phyloP scores from a whole-genome alignment of 2,113 vertebrate genomes.

The Phaethon lepturus region DNA sequence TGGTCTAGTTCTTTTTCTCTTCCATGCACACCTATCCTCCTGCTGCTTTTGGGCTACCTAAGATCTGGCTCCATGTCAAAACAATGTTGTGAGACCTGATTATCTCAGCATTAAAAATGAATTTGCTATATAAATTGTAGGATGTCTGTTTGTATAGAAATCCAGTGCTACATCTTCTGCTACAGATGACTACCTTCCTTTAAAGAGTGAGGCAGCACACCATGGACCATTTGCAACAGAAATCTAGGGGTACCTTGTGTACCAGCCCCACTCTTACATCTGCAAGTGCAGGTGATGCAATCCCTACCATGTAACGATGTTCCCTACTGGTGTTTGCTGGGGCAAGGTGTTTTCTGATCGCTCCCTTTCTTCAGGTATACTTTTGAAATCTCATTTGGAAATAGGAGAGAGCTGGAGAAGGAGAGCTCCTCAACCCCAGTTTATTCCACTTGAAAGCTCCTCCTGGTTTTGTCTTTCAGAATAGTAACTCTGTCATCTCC shows the following conservation, averaged over 20 bases:
- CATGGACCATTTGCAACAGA: accelerated
- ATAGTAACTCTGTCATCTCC: not conserved
- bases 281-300: not conserved
- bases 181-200: not conserved
- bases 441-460: not conserved
- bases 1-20: not conserved
- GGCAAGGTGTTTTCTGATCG: not conserved
- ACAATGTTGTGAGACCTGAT: not conserved
- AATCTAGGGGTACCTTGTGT: not conserved
- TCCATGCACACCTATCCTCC: not conserved
- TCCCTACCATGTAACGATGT: not conserved
- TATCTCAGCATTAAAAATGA: not conserved
- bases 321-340: accelerated
- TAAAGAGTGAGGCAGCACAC: not conserved
- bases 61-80: not conserved
- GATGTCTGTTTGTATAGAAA: not conserved
- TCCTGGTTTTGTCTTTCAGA: not conserved
- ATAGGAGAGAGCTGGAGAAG: not conserved
- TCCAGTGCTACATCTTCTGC: not conserved
- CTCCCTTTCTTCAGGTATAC: not conserved
- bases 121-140: not conserved
- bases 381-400: not conserved
- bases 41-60: not conserved
- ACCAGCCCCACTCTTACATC: not conserved
- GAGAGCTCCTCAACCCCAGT: not conserved